Conservation (phyloP, 1,140 invertebrate genomes). For the Saccostrea glomerata region DNA sequence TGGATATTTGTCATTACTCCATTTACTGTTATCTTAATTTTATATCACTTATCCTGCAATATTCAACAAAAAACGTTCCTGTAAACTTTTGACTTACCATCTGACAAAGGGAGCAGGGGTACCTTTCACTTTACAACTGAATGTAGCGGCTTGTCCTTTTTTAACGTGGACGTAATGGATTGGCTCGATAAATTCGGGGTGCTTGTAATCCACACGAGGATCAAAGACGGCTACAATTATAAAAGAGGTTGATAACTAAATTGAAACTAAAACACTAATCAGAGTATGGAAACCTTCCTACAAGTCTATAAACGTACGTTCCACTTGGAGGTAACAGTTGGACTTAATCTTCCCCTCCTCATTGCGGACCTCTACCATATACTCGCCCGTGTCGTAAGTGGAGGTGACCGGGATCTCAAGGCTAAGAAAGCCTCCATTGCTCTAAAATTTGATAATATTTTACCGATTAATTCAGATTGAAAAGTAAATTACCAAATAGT, state of each 20-base stretch:
- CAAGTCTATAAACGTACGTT: slow-evolving; percentile 43
- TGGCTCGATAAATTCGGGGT: slow-evolving; percentile 49
- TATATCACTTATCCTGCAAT: too few species aligned
- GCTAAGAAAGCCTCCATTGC: slow-evolving; percentile 48
- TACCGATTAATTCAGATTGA: neutral
- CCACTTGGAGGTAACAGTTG: slow-evolving; percentile 54
- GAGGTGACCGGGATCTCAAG: slow-evolving; percentile 47
- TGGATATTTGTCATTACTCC: too few species aligned
- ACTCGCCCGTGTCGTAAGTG: slow-evolving; percentile 51
- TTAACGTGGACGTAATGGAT: slow-evolving; percentile 49
- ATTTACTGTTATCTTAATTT: too few species aligned
- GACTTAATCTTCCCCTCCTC: slow-evolving; percentile 55
- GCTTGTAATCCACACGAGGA: slow-evolving; percentile 36
- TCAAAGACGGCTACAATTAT: slow-evolving; percentile 44
- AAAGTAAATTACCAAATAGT: neutral
- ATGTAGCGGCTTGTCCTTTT: slow-evolving; percentile 44
- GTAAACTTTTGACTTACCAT: slow-evolving; percentile 34
- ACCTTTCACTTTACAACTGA: slow-evolving; percentile 45
- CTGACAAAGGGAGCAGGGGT: slow-evolving; percentile 49
- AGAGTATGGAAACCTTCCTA: too few species aligned
- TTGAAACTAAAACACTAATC: neutral
- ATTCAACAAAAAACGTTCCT: too few species aligned
- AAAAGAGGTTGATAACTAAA: neutral
- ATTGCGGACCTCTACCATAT: slow-evolving; percentile 53
- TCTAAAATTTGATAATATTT: neutral